These are phyloP conservation scores for Asbolus verrucosus DNA, from an alignment of 1,140 invertebrate genomes.

Conservation along the genomic window DNA sequence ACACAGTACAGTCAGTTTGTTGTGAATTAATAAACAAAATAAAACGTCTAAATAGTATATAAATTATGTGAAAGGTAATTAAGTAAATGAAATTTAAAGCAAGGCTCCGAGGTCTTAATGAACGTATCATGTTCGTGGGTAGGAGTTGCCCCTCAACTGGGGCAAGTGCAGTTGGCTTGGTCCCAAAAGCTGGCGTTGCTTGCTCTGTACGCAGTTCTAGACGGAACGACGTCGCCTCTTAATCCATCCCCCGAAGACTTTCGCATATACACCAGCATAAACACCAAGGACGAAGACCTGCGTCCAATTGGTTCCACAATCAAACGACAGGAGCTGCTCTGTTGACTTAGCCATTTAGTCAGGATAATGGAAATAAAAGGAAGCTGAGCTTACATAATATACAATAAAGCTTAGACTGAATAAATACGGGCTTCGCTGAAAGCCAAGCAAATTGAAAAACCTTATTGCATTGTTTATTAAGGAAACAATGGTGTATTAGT, in stretches of 20 bases:
- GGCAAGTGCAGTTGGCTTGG: conserved; percentile 21
- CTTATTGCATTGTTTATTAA: conserved; percentile 5
- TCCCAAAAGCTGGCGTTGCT: conserved; percentile 11
- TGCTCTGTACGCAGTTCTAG: neutral
- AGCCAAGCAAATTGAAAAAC: conserved; percentile 18
- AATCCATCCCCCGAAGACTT: conserved; percentile 9
- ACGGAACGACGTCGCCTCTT: conserved; percentile 11
- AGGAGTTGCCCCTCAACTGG: neutral
- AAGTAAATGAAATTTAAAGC: conserved; percentile 36
- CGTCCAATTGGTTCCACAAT: conserved; percentile 13
- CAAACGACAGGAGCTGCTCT: conserved; percentile 25
- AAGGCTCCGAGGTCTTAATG: conserved; percentile 12
- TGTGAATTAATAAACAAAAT: neutral
- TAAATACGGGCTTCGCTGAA: conserved; percentile 18
- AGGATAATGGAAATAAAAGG: conserved; percentile 29
- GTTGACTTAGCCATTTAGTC: conserved; percentile 32
- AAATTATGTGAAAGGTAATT: conserved; percentile 33
- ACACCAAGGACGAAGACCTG: conserved; percentile 19
- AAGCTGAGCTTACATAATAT: conserved; percentile 36
- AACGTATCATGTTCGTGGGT: conserved; percentile 31
- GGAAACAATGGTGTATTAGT: conserved; percentile 9
- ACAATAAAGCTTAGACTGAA: conserved; percentile 19
- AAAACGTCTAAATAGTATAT: neutral
- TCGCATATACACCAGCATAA: conserved; percentile 24
- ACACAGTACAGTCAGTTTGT: neutral